Conservation (phyloP, 30 jellyfish, hydroid and myxozoan genomes). For the Hydractinia echinata region DNA sequence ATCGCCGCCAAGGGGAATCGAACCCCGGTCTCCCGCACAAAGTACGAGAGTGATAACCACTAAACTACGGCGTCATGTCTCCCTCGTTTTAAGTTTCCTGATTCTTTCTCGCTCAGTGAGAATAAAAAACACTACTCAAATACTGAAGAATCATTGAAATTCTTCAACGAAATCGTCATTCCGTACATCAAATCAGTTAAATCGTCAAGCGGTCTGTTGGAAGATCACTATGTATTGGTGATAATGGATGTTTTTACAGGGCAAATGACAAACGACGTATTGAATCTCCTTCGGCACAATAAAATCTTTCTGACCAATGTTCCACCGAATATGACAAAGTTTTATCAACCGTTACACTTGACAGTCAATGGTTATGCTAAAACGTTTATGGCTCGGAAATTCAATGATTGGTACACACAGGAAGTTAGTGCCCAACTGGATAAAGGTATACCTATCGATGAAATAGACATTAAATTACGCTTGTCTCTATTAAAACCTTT, state of each 20-base stretch:
- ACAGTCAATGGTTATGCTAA: constrained; percentile 23
- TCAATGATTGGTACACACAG: background rate
- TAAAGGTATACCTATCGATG: background rate
- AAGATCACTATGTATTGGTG: constrained; percentile 9
- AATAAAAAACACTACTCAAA: constrained; percentile 6
- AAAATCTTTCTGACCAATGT: background rate
- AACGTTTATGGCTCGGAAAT: constrained; percentile 3
- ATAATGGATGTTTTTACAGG: constrained; percentile 12
- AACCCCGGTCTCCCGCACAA: no score
- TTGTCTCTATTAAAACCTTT: no score
- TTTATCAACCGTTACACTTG: constrained; percentile 7
- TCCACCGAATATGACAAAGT: constrained; percentile 19
- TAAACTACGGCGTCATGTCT: no score
- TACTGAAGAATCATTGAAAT: background rate
- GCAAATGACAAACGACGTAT: constrained; percentile 19
- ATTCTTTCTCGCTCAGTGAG: background rate
- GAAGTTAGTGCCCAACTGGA: background rate
- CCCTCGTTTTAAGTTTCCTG: constrained; percentile 6
- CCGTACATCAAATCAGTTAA: constrained; percentile 20
- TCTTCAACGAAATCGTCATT: constrained; percentile 12
- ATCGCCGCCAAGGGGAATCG: no score
- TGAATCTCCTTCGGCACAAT: background rate
- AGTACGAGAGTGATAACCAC: no score
- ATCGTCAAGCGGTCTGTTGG: background rate
- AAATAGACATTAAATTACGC: background rate